A percentile compares a stretch with the other conserved stretches of the same genome.
Conservation (phyloP, 2,888 invertebrate species). For the Parnassius glacialis region DNA sequence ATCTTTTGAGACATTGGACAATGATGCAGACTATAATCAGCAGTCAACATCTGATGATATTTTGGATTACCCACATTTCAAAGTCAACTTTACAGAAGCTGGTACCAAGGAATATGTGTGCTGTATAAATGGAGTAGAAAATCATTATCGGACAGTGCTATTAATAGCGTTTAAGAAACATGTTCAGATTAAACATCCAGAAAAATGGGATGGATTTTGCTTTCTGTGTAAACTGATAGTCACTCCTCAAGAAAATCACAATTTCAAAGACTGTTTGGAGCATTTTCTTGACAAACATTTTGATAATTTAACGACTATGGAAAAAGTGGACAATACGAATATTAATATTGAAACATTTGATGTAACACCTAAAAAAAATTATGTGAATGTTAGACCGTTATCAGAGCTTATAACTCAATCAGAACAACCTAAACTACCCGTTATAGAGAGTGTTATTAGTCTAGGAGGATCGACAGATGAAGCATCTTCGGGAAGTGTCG, state of each 20-base stretch:
- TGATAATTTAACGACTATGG: conserved; percentile 60
- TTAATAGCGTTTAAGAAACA: conserved; percentile 72
- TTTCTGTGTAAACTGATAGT: conserved; percentile 71
- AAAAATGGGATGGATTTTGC: conserved; percentile 81
- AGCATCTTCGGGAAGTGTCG: conserved; percentile 32
- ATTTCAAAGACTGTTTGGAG: conserved; percentile 62
- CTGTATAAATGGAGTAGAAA: conserved; percentile 59
- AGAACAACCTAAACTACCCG: conserved; percentile 39
- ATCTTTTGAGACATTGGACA: neutral
- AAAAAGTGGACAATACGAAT: conserved; percentile 30
- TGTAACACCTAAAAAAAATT: conserved; percentile 35
- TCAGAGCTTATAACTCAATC: conserved; percentile 54
- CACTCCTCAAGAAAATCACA: conserved; percentile 57
- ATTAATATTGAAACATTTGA: conserved; percentile 21
- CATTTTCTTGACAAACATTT: conserved; percentile 70
- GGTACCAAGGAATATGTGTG: conserved; percentile 66
- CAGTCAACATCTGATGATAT: conserved; percentile 32
- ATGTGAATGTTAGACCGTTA: conserved; percentile 66
- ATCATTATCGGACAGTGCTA: conserved; percentile 63
- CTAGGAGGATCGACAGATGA: conserved; percentile 50
- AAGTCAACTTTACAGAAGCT: conserved; percentile 46
- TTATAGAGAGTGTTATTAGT: conserved; percentile 80
- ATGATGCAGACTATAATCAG: neutral
- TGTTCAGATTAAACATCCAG: conserved; percentile 60
- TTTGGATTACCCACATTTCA: conserved; percentile 58